phyloP scores from a whole-genome alignment of 2,888 invertebrate species.

The Corbicula japonica region DNA sequence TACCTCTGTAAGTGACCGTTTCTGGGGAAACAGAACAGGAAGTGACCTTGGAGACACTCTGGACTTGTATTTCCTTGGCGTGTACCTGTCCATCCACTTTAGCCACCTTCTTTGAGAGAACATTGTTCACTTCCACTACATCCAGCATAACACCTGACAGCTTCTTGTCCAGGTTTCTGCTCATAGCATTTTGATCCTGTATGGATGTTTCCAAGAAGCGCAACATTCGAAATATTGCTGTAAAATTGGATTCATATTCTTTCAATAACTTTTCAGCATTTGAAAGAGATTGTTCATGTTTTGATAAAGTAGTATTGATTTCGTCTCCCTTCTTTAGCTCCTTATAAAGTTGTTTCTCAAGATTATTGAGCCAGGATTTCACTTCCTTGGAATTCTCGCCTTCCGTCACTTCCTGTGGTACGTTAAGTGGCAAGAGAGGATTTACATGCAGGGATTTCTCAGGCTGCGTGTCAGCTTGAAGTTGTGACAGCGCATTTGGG shows the following conservation, averaged over 20 bases:
- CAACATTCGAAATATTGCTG: slow-evolving; percentile 75
- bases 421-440: slow-evolving; percentile 17
- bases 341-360: slow-evolving; percentile 72
- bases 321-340: slow-evolving; percentile 75
- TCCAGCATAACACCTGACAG: slow-evolving; percentile 83
- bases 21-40: slow-evolving; percentile 78
- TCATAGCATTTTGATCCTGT: slow-evolving; percentile 72
- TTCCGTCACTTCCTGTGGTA: background rate
- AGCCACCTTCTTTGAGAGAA: slow-evolving; percentile 75
- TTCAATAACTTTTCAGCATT: slow-evolving; percentile 72
- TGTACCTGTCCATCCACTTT: slow-evolving; percentile 55
- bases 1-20: slow-evolving; percentile 78
- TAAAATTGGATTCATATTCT: slow-evolving; percentile 76
- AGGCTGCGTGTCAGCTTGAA: slow-evolving; percentile 62
- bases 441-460: slow-evolving; percentile 21
- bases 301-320: slow-evolving; percentile 77
- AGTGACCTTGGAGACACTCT: slow-evolving; percentile 74
- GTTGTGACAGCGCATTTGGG: slow-evolving; percentile 67
- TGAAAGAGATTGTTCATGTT: slow-evolving; percentile 73
- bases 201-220: slow-evolving; percentile 77
- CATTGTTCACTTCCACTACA: slow-evolving; percentile 83
- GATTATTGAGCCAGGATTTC: slow-evolving; percentile 56
- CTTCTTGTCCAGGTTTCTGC: slow-evolving; percentile 81
- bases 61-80: slow-evolving; percentile 73
- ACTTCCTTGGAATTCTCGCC: slow-evolving; percentile 38